A percentile compares a stretch with the other conserved stretches of the same genome.
Evolutionary conservation across 2,113 vertebrate species (phyloP).

Genomic region (Myodes glareolus): DNA sequence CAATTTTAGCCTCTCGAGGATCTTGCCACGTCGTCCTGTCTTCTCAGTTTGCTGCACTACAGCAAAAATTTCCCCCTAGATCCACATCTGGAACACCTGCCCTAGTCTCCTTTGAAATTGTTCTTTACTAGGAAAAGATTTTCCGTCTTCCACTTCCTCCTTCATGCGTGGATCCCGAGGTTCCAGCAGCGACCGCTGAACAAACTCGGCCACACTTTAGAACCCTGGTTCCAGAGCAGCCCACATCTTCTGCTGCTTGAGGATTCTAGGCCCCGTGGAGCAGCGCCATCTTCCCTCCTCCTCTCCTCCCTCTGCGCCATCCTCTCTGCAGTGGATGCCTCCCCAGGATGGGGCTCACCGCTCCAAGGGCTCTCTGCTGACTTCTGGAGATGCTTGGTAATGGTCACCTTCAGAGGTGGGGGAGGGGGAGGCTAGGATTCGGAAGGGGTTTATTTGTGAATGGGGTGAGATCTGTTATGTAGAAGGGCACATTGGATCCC

Average conservation of each 20-base stretch:
- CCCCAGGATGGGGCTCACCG: not conserved
- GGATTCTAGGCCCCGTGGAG: not conserved
- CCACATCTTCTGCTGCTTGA: fast-evolving
- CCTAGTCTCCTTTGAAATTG: not conserved
- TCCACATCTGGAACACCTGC: not conserved
- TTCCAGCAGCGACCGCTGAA: not conserved
- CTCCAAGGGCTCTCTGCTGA: not conserved
- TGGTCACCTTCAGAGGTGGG: not conserved
- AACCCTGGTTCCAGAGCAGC: not conserved
- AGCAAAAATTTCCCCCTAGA: not conserved
- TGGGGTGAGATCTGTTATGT: not conserved
- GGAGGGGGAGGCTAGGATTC: too few relatives aligned
- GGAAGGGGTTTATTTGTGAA: not conserved
- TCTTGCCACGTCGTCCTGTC: not conserved
- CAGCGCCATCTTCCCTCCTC: not conserved
- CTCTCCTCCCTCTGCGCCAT: not conserved
- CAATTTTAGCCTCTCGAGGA: not conserved
- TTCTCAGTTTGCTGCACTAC: not conserved
- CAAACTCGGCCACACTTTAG: not conserved
- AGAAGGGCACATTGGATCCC: not conserved
- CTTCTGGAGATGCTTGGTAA: not conserved
- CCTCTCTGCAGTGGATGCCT: not conserved
- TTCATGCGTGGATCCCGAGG: not conserved
- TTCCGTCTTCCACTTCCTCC: not conserved
- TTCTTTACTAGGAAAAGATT: not conserved